Conservation (phyloP, 2,113 vertebrate species). For the Nycticryphes semicollaris region DNA sequence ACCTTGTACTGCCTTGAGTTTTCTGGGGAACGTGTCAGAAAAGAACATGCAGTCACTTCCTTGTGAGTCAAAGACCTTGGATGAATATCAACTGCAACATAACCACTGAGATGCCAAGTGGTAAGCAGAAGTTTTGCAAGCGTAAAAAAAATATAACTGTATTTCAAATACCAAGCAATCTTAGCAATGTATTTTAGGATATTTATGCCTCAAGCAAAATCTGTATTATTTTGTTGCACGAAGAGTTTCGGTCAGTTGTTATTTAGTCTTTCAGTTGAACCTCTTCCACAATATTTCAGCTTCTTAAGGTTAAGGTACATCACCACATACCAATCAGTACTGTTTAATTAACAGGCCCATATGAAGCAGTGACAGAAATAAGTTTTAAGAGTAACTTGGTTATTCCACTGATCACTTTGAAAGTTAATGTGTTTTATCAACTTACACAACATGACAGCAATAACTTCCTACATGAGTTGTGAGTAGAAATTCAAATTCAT, state of each 20-base stretch:
- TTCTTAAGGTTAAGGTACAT: not conserved
- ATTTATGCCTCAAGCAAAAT: not conserved
- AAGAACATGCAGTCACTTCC: constrained; percentile 48
- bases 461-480: not conserved
- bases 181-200: not conserved
- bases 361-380: not conserved
- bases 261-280: not conserved
- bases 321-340: not conserved
- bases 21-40: constrained; percentile 10
- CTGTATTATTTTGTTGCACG: not conserved
- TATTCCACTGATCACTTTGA: not conserved
- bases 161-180: not conserved
- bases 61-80: constrained; percentile 59
- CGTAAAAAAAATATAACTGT: not conserved
- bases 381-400: not conserved
- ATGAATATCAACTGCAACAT: constrained; percentile 31
- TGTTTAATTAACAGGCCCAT: not conserved
- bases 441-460: not conserved
- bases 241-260: not conserved
- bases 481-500: not conserved
- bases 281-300: not conserved
- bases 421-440: not conserved
- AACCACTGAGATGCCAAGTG: not conserved
- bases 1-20: not conserved
- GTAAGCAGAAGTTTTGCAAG: constrained; percentile 17